Percentiles rank a stretch among this genome's conserved stretches.
Evolutionary conservation across 2,888 invertebrate species (phyloP).

Genomic region (Hoplodrina ambigua): DNA sequence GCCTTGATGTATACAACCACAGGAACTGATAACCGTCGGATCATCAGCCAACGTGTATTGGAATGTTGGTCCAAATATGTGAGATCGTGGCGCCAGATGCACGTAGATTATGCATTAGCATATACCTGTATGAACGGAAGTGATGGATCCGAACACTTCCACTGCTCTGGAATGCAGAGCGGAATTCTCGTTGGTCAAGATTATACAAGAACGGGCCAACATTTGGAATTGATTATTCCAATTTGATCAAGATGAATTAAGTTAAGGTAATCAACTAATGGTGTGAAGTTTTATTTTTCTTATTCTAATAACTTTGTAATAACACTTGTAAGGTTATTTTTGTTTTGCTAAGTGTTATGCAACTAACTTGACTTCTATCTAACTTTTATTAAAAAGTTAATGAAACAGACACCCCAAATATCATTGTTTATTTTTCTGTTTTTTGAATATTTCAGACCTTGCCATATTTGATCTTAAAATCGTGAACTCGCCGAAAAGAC

Average conservation of each 20-base stretch:
- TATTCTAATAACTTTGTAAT: no score
- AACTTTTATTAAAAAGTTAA: no score
- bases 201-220: conserved; percentile 36
- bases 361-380: no score
- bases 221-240: conserved; percentile 29
- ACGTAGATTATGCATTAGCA: conserved; percentile 45
- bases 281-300: background rate
- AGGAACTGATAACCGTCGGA: conserved; percentile 38
- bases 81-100: conserved; percentile 43
- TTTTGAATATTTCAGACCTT: no score
- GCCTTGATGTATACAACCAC: conserved; percentile 36
- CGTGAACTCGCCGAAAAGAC: no score
- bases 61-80: conserved; percentile 57
- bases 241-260: conserved; percentile 25
- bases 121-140: conserved; percentile 54
- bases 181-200: conserved; percentile 46
- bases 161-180: conserved; percentile 56
- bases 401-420: no score
- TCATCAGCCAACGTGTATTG: conserved; percentile 21
- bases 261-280: background rate
- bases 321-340: background rate
- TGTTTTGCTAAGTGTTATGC: background rate
- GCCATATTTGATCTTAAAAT: no score
- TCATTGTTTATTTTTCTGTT: no score
- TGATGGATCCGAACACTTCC: conserved; percentile 54